phyloP scores from a whole-genome alignment of 2,888 invertebrate genomes.

The Polydrusus tereticollis region DNA sequence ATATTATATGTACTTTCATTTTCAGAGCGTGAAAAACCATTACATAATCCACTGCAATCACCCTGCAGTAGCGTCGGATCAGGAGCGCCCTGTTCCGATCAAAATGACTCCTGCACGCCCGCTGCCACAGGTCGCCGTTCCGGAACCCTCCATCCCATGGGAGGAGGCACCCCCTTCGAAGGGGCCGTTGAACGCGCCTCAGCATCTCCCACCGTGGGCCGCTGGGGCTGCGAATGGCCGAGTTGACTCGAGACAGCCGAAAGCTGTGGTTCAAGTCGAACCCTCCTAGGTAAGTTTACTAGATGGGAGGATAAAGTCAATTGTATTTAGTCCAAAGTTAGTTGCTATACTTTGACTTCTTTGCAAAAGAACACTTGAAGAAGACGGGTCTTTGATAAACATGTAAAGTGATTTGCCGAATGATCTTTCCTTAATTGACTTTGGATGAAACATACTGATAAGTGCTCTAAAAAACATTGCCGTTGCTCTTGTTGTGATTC shows the following conservation, averaged over 20 bases:
- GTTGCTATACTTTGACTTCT: too few species aligned
- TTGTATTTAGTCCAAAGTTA: background rate
- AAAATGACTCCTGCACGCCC: conserved; percentile 39
- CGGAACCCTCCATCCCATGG: conserved; percentile 2
- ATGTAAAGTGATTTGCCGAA: too few species aligned
- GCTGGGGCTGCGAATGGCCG: conserved; percentile 96
- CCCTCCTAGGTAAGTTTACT: conserved; percentile 59
- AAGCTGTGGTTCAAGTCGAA: conserved; percentile 67
- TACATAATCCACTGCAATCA: conserved; percentile 44
- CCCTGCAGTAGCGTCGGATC: conserved; percentile 43
- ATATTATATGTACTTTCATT: conserved; percentile 5
- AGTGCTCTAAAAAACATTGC: too few species aligned
- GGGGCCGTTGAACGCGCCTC: conserved; percentile 32
- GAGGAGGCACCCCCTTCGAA: conserved; percentile 29
- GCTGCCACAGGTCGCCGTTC: background rate
- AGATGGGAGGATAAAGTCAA: background rate
- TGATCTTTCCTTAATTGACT: too few species aligned
- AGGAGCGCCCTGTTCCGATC: conserved; percentile 31
- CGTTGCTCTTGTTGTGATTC: too few species aligned
- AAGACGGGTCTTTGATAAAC: too few species aligned
- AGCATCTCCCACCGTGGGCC: conserved; percentile 80
- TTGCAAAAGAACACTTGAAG: too few species aligned
- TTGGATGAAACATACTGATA: too few species aligned
- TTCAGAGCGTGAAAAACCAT: conserved; percentile 74
- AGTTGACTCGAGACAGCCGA: conserved; percentile 91